Evolutionary conservation across 2,113 vertebrate species (phyloP), one percentile per base, ranked within the genome.

Genomic region (Glaucomys volans): DNA sequence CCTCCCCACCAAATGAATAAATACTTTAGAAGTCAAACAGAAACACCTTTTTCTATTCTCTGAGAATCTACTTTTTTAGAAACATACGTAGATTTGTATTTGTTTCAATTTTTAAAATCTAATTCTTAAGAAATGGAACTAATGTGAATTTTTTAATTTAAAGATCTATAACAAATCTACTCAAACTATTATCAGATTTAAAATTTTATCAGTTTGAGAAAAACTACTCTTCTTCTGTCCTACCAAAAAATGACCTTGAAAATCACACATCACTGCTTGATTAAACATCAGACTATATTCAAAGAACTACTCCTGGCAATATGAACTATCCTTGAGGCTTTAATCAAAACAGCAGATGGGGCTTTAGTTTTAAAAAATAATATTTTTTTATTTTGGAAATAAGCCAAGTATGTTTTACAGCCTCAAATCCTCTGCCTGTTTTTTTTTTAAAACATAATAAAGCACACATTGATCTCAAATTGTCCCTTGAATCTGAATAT

Each of bases 261-360:
- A 97, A 95, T 84, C 0, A 35, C 11, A 59, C 83, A 66, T 79
- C 96, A 62, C 57, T 95, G 50, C 88, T 92, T 97, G 96, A 97
- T 92, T 96, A 96, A 95, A 95, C 26, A 98, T 91, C 80, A 89
- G 12, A 84, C 26, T 97, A 84, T 69, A 95, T 91, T 93, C 67
- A 97, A 37, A 95, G 71, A 83, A 93, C 28, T 75, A 94, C 57
- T 91, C 52, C 30, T 72, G 96, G 92, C 82, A 97, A 82, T 71
- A 69, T 79, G 90, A 96, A 96, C 84, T 95, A 75, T 77, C 96
- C 90, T 81, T 95, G 89, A 79, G 95, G 92, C 96, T 97, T 89
- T 92, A 80, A 98, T 97, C 81, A 93, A 97, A 98, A 96, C 64
- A 97, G 96, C 93, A 96, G 52, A 97, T 95, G 97, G 92, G 84